A percentile compares a stretch with the other conserved stretches of the same genome.
Evolutionary conservation across 92 coral and sea anemone species (phyloP).

Genomic region (Siderastrea siderea): DNA sequence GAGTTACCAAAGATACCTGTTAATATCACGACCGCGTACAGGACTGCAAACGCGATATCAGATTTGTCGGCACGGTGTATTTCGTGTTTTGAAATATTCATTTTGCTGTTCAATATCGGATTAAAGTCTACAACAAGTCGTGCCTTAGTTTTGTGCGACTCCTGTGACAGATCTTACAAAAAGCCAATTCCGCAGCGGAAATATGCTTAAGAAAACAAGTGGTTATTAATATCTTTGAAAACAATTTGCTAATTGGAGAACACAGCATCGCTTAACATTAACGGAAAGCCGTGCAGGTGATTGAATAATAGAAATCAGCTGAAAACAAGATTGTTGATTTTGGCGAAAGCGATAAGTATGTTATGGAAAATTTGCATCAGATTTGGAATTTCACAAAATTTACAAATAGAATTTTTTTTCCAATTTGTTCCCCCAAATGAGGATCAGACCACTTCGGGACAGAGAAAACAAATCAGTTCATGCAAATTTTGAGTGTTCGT

Average conservation of each 20-base stretch:
- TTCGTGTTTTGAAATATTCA: slow-evolving; percentile 18
- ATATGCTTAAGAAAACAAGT: not conserved
- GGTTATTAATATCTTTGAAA: not conserved
- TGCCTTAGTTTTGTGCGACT: not conserved
- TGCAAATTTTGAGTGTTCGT: not conserved
- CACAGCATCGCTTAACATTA: not conserved
- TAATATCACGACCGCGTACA: slow-evolving; percentile 36
- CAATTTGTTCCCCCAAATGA: not conserved
- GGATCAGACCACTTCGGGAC: not conserved
- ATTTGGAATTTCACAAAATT: not conserved
- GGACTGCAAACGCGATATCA: slow-evolving; percentile 35
- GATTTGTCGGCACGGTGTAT: not conserved
- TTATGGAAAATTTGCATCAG: not conserved
- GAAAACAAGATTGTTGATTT: no score
- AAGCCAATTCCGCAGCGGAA: slow-evolving; percentile 1
- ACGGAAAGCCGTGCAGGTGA: not conserved
- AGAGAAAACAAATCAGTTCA: no score
- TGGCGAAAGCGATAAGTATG: not conserved
- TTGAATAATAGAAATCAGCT: not conserved
- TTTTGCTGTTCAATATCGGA: slow-evolving; percentile 13
- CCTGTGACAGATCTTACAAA: not conserved
- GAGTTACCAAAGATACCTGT: slow-evolving; percentile 37
- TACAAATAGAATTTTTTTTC: not conserved
- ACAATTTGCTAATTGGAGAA: not conserved
- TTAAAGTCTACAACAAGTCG: slow-evolving; percentile 5